Percentiles rank a stretch among this genome's conserved stretches.
Conservation (phyloP, 2,888 invertebrate species). For the Acleris literana region DNA sequence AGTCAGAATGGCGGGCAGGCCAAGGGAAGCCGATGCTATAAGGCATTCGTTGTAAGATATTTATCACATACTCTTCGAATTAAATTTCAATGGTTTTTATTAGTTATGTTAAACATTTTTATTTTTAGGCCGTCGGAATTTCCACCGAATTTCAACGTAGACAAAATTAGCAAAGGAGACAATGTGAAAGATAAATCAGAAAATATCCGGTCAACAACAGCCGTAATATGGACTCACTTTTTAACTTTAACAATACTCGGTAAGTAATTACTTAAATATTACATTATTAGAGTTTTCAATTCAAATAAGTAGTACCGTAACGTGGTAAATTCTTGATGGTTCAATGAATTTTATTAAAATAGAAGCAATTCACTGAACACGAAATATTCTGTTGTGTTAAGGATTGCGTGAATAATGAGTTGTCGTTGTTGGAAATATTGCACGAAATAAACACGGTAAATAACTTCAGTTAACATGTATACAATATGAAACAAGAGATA, state of each 20-base stretch:
- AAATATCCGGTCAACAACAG: conserved; percentile 36
- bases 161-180: conserved; percentile 43
- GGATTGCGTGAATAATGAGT: neutral
- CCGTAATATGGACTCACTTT: conserved; percentile 43
- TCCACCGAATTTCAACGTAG: conserved; percentile 41
- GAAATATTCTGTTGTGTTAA: neutral
- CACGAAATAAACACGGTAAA: neutral
- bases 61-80: conserved; percentile 11
- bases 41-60: conserved; percentile 51
- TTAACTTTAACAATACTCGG: conserved; percentile 48
- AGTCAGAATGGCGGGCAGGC: conserved; percentile 48
- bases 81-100: neutral
- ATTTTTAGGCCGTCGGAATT: conserved; percentile 45
- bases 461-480: too few relatives aligned
- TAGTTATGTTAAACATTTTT: conserved; percentile 6
- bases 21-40: conserved; percentile 47
- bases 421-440: neutral
- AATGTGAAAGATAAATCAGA: conserved; percentile 41
- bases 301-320: neutral
- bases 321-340: neutral
- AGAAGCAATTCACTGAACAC: too few relatives aligned
- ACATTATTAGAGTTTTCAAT: neutral
- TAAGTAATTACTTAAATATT: conserved; percentile 43
- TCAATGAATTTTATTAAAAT: neutral
- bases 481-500: too few relatives aligned